These are phyloP conservation scores for Sula dactylatra DNA, from an alignment of 2,113 vertebrate genomes.

Conservation along the genomic window DNA sequence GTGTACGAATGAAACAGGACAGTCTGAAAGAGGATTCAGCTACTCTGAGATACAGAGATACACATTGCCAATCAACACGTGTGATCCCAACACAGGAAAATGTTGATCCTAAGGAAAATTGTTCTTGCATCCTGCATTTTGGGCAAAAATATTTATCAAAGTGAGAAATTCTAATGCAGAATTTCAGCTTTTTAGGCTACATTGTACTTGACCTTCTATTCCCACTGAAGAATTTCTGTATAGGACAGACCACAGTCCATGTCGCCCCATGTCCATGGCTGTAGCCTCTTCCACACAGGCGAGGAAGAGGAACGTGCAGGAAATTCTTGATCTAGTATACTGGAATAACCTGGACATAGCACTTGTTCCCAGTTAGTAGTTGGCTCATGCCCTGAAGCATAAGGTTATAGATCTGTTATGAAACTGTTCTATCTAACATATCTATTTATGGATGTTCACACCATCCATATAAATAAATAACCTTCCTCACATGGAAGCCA, in stretches of 20 bases:
- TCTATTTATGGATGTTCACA: slow-evolving; percentile 17
- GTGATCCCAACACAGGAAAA: background rate
- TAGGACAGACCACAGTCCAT: background rate
- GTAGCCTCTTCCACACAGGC: background rate
- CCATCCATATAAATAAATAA: background rate
- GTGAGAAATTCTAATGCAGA: background rate
- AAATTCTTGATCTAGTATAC: background rate
- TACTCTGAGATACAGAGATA: background rate
- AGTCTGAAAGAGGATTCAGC: background rate
- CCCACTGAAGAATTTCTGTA: background rate
- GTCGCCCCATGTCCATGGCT: fast-evolving
- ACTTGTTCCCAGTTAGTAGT: background rate
- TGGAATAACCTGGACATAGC: background rate
- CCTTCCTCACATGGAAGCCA: background rate
- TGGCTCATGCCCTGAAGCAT: background rate
- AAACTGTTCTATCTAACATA: slow-evolving; percentile 1
- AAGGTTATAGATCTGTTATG: slow-evolving; percentile 43
- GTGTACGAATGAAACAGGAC: background rate
- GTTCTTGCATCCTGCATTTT: background rate
- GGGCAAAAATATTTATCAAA: background rate
- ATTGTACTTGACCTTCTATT: background rate
- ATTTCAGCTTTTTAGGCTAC: background rate
- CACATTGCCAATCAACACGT: fast-evolving
- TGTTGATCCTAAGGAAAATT: background rate
- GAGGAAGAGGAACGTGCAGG: background rate